Conservation (phyloP, 30 jellyfish, hydroid and myxozoan species). For the Clytia hemisphaerica region DNA sequence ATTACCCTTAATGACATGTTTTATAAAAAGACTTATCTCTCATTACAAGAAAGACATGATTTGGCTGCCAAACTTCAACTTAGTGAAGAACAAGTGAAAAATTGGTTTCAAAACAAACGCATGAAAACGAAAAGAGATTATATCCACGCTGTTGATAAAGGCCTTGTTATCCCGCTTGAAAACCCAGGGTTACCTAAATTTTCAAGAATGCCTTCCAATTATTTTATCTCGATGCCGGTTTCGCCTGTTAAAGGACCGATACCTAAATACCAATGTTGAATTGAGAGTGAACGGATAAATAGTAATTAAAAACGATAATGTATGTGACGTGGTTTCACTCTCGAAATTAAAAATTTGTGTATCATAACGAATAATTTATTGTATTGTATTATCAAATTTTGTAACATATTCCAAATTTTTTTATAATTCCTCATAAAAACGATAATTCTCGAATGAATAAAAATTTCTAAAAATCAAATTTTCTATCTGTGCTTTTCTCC, state of each 20-base stretch:
- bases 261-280: not conserved
- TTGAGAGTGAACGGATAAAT: no score
- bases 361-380: no score
- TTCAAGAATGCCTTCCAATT: not conserved
- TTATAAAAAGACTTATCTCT: not conserved
- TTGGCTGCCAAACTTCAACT: conserved; percentile 6
- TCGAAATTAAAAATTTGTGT: no score
- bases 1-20: not conserved
- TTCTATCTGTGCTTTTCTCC: no score
- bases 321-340: no score
- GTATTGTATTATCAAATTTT: no score
- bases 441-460: no score
- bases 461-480: no score
- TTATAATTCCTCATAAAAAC: no score
- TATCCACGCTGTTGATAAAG: conserved; percentile 6
- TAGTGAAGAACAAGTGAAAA: conserved; percentile 1
- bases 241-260: not conserved
- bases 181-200: conserved; percentile 7
- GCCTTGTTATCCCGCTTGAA: not conserved
- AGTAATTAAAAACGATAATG: no score
- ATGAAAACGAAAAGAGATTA: conserved; percentile 16
- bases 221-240: conserved; percentile 9
- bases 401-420: no score
- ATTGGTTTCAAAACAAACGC: conserved; percentile 16
- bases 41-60: conserved; percentile 3